A percentile compares a stretch with the other conserved stretches of the same genome.
Evolutionary conservation across 2,113 vertebrate genomes (phyloP).

Genomic region (Phoxinus phoxinus): DNA sequence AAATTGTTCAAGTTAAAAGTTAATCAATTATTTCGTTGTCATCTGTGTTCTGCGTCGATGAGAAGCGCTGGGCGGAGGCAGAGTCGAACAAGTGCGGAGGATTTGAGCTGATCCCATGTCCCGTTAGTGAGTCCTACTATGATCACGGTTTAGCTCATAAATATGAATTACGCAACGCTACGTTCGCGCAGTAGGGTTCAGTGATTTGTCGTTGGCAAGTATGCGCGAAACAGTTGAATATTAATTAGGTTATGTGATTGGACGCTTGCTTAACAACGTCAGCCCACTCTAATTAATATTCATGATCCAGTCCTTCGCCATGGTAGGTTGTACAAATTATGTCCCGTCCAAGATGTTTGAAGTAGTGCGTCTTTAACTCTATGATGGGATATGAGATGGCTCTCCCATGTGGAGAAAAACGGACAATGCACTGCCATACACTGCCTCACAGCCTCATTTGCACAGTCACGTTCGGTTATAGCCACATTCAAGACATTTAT

Average conservation of each 20-base stretch:
- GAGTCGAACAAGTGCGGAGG: slow-evolving; percentile 71
- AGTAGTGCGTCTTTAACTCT: neutral
- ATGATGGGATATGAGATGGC: slow-evolving; percentile 50
- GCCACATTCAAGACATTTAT: neutral
- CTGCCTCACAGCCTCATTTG: slow-evolving; percentile 1
- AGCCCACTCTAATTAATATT: neutral
- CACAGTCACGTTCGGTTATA: neutral
- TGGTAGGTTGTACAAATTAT: neutral
- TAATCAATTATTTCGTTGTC: neutral
- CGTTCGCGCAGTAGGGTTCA: neutral
- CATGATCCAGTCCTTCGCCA: neutral
- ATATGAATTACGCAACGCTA: slow-evolving; percentile 30
- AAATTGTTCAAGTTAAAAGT: neutral
- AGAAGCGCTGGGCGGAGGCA: slow-evolving; percentile 40
- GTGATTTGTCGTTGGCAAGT: neutral
- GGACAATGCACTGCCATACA: slow-evolving; percentile 24
- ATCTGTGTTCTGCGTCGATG: slow-evolving; percentile 47
- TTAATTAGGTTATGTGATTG: neutral
- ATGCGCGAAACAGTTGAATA: neutral
- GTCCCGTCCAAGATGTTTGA: neutral
- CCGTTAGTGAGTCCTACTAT: slow-evolving; percentile 27
- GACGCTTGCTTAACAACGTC: neutral
- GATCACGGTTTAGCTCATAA: neutral
- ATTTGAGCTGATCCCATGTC: slow-evolving; percentile 58
- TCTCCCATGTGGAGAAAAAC: slow-evolving; percentile 59